Base-by-base conservation (phyloP, 2,113 vertebrate genomes). In the Neofelis nebulosa region DNA sequence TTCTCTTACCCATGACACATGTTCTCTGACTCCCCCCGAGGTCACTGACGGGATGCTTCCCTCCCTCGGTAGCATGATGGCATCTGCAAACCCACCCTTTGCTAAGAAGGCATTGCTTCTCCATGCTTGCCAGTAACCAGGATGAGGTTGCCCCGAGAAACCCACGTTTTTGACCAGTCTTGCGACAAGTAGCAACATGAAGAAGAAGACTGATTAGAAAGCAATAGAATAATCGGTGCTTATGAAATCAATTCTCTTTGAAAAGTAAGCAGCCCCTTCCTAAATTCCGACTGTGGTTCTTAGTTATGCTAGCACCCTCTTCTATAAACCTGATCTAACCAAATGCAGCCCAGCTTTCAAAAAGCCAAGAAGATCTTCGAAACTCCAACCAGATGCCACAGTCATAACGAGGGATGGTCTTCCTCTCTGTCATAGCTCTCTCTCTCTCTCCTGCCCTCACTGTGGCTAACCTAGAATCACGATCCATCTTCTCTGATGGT, bases 261-360 rank as follows among this genome's bases (percentile, higher is more conserved):
- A 69, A 94, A 93, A 96, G 68, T 81, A 48, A 14, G 6, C 61
- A 81, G 2, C 23, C 94, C 76, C 7, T 66, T 95, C 73, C 71
- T 65, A 48, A 88, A 10, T 0, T 81, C 93, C 3, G 23, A 68
- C 13, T 0, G 33, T 38, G 76, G 84, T 23, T 84, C 33, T 31
- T 0, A 3, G 61, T 66, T 73, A 16, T 82, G 41, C 36, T 87
- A 81, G 36, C 11, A 31, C 15, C 33, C 18, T 86, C 52, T 65
- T 79, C 61, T 55, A 69, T 71, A 76, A 52, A 52, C n/a, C 33
- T 7, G 29, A 95, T 29, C 41, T 63, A 68, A 82, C 2, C 31
- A 66, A 63, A 71, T 25, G 5, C 74, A 92, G 41, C 19, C 19
- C 48, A 55, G 73, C 45, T 63, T 87, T 95, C 31, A 7, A 91